phyloP scores from a whole-genome alignment of 2,113 vertebrate species.

The Oreochromis aureus region DNA sequence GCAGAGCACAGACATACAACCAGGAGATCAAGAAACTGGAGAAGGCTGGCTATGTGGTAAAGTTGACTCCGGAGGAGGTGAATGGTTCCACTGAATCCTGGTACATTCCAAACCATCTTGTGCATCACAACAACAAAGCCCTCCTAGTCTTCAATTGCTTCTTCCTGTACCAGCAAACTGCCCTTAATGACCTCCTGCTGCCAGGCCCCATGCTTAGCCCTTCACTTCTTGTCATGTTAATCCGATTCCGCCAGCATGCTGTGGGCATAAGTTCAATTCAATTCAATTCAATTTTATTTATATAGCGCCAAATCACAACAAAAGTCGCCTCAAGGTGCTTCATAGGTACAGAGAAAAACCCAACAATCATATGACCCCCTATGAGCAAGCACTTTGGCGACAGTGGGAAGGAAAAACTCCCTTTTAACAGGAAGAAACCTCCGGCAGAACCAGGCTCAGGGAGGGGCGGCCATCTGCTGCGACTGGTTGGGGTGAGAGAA shows the following conservation, averaged over 20 bases:
- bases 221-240: background rate
- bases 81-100: background rate
- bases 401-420: too few relatives aligned
- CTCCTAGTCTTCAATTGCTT: background rate
- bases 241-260: background rate
- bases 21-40: background rate
- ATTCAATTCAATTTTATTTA: too few relatives aligned
- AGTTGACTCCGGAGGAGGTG: background rate
- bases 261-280: background rate
- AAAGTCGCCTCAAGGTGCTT: too few relatives aligned
- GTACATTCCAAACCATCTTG: background rate
- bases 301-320: too few relatives aligned
- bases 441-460: too few relatives aligned
- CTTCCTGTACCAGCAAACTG: background rate
- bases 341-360: too few relatives aligned
- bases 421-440: too few relatives aligned
- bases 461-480: too few relatives aligned
- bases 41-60: background rate
- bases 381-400: too few relatives aligned
- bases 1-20: background rate
- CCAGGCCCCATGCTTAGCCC: background rate
- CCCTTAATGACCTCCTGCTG: background rate
- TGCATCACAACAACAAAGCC: background rate
- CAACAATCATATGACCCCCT: too few relatives aligned
- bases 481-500: too few relatives aligned